Percentiles rank a stretch among this genome's conserved stretches.
Evolutionary conservation across 2,888 invertebrate species (phyloP).

Genomic region (Myopa testacea): DNA sequence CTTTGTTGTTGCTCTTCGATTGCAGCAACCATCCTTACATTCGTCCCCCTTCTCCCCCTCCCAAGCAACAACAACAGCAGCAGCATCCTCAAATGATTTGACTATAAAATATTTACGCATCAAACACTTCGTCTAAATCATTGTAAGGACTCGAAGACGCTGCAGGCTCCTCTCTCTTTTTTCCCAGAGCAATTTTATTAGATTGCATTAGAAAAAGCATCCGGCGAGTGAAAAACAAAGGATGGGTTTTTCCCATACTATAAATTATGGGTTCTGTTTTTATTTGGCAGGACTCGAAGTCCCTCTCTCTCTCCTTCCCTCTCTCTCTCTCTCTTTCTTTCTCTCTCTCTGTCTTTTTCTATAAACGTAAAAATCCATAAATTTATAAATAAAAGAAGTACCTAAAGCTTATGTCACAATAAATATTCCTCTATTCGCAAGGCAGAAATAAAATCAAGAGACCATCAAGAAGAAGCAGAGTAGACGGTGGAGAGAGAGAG

Average conservation of each 20-base stretch:
- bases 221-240: not conserved
- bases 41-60: not conserved
- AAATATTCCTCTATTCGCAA: not conserved
- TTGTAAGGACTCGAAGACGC: slow-evolving; percentile 16
- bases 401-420: not conserved
- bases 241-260: not conserved
- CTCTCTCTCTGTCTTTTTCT: no score
- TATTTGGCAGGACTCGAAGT: no score
- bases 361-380: no score
- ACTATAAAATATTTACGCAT: slow-evolving; percentile 28
- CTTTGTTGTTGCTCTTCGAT: slow-evolving; percentile 13
- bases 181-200: slow-evolving; percentile 3
- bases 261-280: not conserved
- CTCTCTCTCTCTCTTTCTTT: not conserved
- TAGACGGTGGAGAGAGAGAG: not conserved
- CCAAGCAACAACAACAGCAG: not conserved
- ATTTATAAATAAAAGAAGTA: not conserved
- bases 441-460: no score
- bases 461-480: no score
- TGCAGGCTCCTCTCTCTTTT: not conserved
- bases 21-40: not conserved
- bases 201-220: not conserved
- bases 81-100: slow-evolving; percentile 5
- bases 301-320: not conserved
- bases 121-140: slow-evolving; percentile 22